Evolutionary conservation across 1,140 invertebrate species (phyloP), one percentile per base, ranked within the genome.

Genomic region (Dreissena polymorpha): DNA sequence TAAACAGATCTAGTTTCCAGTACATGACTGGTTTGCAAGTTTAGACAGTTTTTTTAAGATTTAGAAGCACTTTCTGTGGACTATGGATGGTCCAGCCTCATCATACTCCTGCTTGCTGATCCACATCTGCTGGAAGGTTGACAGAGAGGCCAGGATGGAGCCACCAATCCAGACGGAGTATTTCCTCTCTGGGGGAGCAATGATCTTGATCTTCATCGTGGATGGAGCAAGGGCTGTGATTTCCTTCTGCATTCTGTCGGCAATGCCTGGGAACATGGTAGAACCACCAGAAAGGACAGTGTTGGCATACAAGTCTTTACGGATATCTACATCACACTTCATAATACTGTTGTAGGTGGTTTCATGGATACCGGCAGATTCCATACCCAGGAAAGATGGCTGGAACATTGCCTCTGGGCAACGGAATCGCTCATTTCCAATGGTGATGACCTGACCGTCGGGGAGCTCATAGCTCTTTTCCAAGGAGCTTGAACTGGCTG

Each of bases 21-120:
- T 39, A 39, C 39, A 39, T 39, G 39, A 39, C 39, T 39, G 3
- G 8, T 39, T 39, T 39, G 2, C 39, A 5, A 5, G 39, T 5
- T 39, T 39, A 39, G 39, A 5, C 39, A 39, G 8, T 39, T 2
- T 39, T 5, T 39, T 39, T 39, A 64, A 49, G 0, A 6, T 83
- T 97, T 98, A 98, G 96, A 98, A 98, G 95, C 97, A 98, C 94
- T 98, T 98, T 94, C 97, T 96, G 95, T 98, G 97, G 87, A 98
- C 97, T 93, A 98, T 98, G 82, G 96, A 96, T 87, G 97, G 97
- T 88, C 97, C 97, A 90, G 97, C 97, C 93, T 98, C 97, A 93
- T 97, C 97, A 94, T 97, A 97, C 91, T 97, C 97, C 86, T 94
- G 93, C 86, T 94, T 94, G 89, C 93, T 93, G 92, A 95, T 95